These are phyloP conservation scores for Oxygymnocypris stewartii DNA, from an alignment of 2,113 vertebrate genomes.

Conservation along the genomic window DNA sequence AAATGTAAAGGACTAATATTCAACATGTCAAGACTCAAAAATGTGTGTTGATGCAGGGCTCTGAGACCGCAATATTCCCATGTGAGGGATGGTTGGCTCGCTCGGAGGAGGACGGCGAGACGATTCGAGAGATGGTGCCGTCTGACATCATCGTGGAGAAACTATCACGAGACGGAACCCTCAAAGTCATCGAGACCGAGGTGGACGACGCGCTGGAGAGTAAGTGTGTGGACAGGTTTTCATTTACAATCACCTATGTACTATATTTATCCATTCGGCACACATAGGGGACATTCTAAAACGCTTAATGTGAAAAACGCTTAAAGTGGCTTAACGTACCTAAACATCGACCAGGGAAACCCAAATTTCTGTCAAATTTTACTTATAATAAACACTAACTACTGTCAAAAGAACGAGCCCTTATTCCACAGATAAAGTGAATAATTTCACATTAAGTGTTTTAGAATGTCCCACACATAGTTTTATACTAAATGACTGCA, in stretches of 20 bases:
- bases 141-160: slow-evolving; percentile 94
- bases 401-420: too few relatives aligned
- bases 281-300: too few relatives aligned
- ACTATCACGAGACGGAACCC: slow-evolving; percentile 86
- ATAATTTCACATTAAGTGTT: too few relatives aligned
- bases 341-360: too few relatives aligned
- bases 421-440: too few relatives aligned
- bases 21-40: not conserved
- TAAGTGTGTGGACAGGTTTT: slow-evolving; percentile 60
- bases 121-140: slow-evolving; percentile 88
- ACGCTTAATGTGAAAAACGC: too few relatives aligned
- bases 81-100: slow-evolving; percentile 93
- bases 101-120: slow-evolving; percentile 93
- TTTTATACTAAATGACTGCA: not conserved
- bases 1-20: not conserved
- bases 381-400: too few relatives aligned
- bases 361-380: too few relatives aligned
- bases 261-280: too few relatives aligned
- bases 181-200: slow-evolving; percentile 87
- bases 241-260: too few relatives aligned
- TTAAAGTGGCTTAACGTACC: too few relatives aligned
- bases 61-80: slow-evolving; percentile 89
- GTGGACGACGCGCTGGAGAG: slow-evolving; percentile 95
- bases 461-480: too few relatives aligned
- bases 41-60: slow-evolving; percentile 77